phyloP scores from a whole-genome alignment of 2,113 vertebrate species.

The Gymnorhina tibicen region DNA sequence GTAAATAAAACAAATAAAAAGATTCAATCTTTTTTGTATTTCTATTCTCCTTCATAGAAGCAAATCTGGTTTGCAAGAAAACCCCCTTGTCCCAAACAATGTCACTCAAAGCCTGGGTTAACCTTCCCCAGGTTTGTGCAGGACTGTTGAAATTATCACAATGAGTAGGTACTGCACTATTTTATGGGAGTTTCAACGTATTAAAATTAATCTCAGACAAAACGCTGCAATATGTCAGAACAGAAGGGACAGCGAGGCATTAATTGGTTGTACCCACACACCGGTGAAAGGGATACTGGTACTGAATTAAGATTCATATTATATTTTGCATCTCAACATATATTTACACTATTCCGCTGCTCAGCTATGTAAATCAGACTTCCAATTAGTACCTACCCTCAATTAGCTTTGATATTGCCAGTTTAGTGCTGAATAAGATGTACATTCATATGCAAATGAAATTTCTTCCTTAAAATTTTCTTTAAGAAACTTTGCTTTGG shows the following conservation, averaged over 20 bases:
- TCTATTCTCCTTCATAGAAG: neutral
- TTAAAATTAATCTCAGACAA: neutral
- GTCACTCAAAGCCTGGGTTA: neutral
- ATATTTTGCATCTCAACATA: neutral
- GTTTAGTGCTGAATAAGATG: constrained; percentile 23
- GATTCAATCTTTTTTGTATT: neutral
- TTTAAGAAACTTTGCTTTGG: neutral
- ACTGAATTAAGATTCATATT: neutral
- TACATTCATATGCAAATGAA: constrained; percentile 43
- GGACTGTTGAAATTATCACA: neutral
- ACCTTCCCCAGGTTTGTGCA: neutral
- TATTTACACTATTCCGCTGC: neutral
- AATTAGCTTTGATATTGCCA: constrained; percentile 8
- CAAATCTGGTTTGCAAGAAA: neutral
- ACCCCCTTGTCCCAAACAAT: neutral
- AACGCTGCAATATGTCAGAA: neutral
- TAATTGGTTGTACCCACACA: neutral
- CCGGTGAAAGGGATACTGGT: neutral
- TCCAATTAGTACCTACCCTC: neutral
- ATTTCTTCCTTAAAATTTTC: neutral
- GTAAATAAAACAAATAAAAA: neutral
- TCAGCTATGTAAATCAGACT: constrained; percentile 45
- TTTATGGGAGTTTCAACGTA: neutral
- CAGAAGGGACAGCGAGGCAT: neutral
- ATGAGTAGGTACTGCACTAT: neutral